phyloP scores from a whole-genome alignment of 2,888 invertebrate species.

The Clistopyga incitator region DNA sequence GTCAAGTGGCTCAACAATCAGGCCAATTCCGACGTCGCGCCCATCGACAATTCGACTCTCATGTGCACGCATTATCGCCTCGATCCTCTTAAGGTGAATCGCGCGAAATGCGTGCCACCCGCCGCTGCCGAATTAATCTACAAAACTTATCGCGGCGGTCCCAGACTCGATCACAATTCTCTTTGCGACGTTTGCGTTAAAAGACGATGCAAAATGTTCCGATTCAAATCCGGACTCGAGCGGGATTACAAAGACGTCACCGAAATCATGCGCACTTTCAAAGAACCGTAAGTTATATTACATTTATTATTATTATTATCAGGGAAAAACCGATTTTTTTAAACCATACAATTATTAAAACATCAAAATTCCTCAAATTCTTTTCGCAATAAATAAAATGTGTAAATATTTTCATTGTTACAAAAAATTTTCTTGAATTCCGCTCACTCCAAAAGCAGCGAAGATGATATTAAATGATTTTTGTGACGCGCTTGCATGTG shows the following conservation, averaged over 20 bases:
- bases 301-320: constrained; percentile 1
- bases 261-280: constrained; percentile 82
- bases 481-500: neutral
- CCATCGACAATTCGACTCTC: constrained; percentile 84
- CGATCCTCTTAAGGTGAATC: constrained; percentile 83
- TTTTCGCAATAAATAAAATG: too few relatives aligned
- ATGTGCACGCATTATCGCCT: constrained; percentile 85
- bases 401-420: too few relatives aligned
- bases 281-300: constrained; percentile 79
- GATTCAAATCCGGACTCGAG: constrained; percentile 84
- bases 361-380: too few relatives aligned
- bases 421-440: too few relatives aligned
- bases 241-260: constrained; percentile 85
- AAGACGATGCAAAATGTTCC: constrained; percentile 84
- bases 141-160: constrained; percentile 84
- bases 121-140: constrained; percentile 83
- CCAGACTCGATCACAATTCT: constrained; percentile 82
- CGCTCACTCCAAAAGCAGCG: too few relatives aligned
- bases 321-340: too few relatives aligned
- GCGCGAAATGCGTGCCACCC: constrained; percentile 84
- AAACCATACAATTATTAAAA: too few relatives aligned
- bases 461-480: too few relatives aligned
- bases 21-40: constrained; percentile 77
- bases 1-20: constrained; percentile 84
- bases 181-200: constrained; percentile 85